Percentiles rank a stretch among this genome's conserved stretches.
These are phyloP conservation scores for Sylvietta virens DNA, from an alignment of 2,113 vertebrate species.

Conservation along the genomic window DNA sequence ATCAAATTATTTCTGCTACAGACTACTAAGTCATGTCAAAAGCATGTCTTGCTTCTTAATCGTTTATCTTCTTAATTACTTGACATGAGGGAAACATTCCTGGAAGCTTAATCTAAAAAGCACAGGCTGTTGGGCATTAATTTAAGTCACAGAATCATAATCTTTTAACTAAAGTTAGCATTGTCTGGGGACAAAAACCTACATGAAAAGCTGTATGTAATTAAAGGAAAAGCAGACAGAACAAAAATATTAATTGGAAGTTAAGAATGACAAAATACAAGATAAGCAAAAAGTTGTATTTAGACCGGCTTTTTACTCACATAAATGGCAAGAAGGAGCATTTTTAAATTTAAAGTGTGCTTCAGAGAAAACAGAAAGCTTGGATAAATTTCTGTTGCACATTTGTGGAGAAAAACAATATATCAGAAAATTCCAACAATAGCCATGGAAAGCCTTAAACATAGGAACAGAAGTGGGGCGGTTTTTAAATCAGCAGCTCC, in stretches of 20 bases:
- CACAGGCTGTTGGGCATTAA: background rate
- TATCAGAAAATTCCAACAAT: constrained; percentile 1
- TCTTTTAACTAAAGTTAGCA: background rate
- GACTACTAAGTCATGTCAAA: background rate
- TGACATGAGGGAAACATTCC: background rate
- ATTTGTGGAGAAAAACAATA: background rate
- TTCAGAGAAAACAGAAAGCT: background rate
- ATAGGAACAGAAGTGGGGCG: background rate
- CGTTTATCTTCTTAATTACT: background rate
- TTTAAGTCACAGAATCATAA: background rate
- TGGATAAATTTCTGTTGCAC: background rate
- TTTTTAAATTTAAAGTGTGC: background rate
- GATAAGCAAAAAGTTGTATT: background rate
- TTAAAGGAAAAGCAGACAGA: background rate
- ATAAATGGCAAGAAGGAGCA: background rate
- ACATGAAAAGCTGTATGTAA: background rate
- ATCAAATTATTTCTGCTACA: background rate
- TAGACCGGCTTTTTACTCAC: background rate
- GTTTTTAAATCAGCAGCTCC: constrained; percentile 49
- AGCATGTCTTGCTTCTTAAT: background rate
- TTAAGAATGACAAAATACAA: background rate
- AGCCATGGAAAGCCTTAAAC: constrained; percentile 6
- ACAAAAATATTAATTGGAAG: background rate
- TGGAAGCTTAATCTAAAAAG: background rate
- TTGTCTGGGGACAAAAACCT: background rate